Base-by-base conservation (phyloP, 2,113 vertebrate species). In the Nerophis lumbriciformis region DNA sequence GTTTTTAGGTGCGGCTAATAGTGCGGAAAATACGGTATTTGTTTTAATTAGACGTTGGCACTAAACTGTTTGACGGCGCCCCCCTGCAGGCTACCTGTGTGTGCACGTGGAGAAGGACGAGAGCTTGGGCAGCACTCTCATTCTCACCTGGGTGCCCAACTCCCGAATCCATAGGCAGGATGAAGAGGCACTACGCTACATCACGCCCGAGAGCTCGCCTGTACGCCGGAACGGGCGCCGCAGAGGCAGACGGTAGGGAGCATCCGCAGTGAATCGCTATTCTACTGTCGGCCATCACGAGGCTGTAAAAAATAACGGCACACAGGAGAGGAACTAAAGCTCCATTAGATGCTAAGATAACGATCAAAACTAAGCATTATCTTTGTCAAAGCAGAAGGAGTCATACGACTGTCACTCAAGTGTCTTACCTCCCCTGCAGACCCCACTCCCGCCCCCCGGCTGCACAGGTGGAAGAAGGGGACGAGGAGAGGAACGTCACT, bases 61-160 rank as follows among this genome's bases (percentile, higher is more conserved):
- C 4, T 19, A 9, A 11, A n/a, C 2, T 0, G 19, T 19, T 19
- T 19, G 0, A 4, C n/a, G 0, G 0, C 44, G 60, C 83, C 83
- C 78, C 77, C 72, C 75, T 0, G 50, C 82, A 98, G 97, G 97
- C 60, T 98, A 99, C 39, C 62, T 99, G 77, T 98, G 96, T 66
- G 80, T 99, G 72, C 96, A 97, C 83, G 84, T 89, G 92, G 97
- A 99, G 92, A 98, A 97, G 63, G 97, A 99, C 1, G 96, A 98
- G 84, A 88, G 92, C 0, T 82, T 98, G 37, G 97, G 95, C 0
- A 87, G 90, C 75, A 98, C 96, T 0, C 92, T 99, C 56, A 94
- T 97, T 75, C 88, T 99, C 28, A 94, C 97, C 7, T 98, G 96
- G 97, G 94, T 99, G 79, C 97, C 97, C 8, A 99, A 98, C 83